phyloP scores from a whole-genome alignment of 2,113 vertebrate genomes.

The Proteles cristata region DNA sequence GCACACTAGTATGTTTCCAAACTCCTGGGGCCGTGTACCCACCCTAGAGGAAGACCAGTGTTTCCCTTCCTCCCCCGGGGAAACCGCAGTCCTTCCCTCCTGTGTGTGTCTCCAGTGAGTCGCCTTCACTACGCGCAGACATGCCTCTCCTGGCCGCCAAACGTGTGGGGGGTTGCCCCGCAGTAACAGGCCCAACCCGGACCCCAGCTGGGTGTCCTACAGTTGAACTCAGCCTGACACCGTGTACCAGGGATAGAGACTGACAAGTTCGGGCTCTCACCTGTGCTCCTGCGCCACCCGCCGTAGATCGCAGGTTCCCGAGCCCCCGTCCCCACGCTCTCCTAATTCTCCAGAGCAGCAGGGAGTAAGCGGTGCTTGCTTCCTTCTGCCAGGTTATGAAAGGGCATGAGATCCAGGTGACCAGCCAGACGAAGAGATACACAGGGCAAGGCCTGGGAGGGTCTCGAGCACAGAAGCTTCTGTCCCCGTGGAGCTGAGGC shows the following conservation, averaged over 20 bases:
- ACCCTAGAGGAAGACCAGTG: background rate
- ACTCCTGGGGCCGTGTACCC: fast-evolving
- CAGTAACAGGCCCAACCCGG: too few relatives aligned
- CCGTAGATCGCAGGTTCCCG: background rate
- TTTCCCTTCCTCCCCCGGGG: background rate
- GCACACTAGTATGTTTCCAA: fast-evolving
- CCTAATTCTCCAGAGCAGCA: background rate
- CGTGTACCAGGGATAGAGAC: background rate
- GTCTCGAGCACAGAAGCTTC: background rate
- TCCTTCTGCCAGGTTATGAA: background rate
- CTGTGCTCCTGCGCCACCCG: background rate
- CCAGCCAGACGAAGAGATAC: background rate
- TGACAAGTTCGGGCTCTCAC: too few relatives aligned
- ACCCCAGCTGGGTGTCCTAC: background rate
- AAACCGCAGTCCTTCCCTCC: background rate
- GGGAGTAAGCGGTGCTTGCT: background rate
- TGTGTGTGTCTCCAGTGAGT: background rate
- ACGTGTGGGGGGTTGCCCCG: background rate
- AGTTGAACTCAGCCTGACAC: background rate
- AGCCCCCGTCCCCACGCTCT: background rate
- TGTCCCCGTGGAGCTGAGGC: background rate
- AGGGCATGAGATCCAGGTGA: background rate
- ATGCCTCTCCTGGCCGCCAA: background rate
- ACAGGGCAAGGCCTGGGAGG: background rate
- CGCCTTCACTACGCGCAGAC: background rate